Percentiles rank a stretch among this genome's conserved stretches.
Evolutionary conservation across 2,888 invertebrate genomes (phyloP).

Genomic region (Nymphalis polychloros): DNA sequence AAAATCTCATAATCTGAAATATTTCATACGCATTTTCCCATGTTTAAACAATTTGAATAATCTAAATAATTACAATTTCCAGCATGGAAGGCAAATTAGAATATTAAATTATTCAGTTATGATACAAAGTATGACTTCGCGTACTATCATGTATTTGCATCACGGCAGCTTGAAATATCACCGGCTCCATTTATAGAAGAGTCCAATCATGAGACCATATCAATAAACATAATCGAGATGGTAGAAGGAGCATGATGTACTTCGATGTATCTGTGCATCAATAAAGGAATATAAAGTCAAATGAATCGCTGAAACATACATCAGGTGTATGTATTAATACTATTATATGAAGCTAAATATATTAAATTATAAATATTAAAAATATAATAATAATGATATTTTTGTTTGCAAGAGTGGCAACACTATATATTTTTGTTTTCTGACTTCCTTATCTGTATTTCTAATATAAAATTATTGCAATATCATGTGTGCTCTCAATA

Average conservation of each 20-base stretch:
- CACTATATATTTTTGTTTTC: no score
- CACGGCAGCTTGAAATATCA: constrained; percentile 19
- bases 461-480: no score
- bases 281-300: background rate
- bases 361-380: no score
- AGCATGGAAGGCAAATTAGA: background rate
- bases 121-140: constrained; percentile 10
- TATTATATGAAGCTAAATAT: no score
- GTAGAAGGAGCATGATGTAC: background rate
- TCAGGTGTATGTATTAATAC: background rate
- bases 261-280: background rate
- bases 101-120: constrained; percentile 15
- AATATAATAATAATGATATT: no score
- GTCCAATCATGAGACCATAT: constrained; percentile 25
- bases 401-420: no score
- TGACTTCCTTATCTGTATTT: no score
- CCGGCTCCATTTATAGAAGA: constrained; percentile 24
- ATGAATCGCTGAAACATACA: background rate
- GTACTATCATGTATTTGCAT: background rate
- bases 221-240: constrained; percentile 12
- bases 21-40: background rate
- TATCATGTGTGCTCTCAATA: no score
- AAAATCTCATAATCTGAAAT: background rate
- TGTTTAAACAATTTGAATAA: background rate
- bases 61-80: background rate